A percentile compares a stretch with the other conserved stretches of the same genome.
Evolutionary conservation across 2,113 vertebrate genomes (phyloP).

Genomic region (Hyperoodon ampullatus): DNA sequence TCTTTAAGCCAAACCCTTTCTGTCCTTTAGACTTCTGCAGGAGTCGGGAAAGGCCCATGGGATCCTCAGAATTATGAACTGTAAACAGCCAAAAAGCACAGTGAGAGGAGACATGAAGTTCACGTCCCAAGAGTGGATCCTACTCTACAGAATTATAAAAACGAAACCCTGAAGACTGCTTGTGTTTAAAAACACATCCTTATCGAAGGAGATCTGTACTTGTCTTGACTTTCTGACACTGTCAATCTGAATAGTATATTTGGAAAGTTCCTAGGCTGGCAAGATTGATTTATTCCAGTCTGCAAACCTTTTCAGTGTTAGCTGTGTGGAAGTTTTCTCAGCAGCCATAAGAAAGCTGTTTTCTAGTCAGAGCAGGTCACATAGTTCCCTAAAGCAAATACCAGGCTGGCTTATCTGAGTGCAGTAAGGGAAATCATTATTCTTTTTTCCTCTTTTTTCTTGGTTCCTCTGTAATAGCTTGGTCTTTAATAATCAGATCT

Average conservation of each 20-base stretch:
- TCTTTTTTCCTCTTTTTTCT: conserved; percentile 40
- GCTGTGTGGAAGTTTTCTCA: conserved; percentile 55
- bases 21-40: background rate
- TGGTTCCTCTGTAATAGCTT: conserved; percentile 42
- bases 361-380: conserved; percentile 59
- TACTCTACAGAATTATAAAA: conserved; percentile 4
- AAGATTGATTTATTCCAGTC: conserved; percentile 23
- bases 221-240: conserved; percentile 1
- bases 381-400: conserved; percentile 60
- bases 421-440: background rate
- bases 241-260: background rate
- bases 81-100: background rate
- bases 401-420: conserved; percentile 41
- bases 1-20: background rate
- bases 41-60: background rate
- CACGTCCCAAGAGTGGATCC: background rate
- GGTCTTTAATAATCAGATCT: conserved; percentile 61
- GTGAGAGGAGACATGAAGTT: background rate
- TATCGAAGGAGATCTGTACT: background rate
- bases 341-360: conserved; percentile 53
- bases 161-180: background rate
- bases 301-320: background rate
- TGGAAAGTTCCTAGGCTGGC: conserved; percentile 2
- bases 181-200: background rate
- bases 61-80: background rate